Conservation (phyloP, 2,797 vertebrate species). For the Danio aesculapii region DNA sequence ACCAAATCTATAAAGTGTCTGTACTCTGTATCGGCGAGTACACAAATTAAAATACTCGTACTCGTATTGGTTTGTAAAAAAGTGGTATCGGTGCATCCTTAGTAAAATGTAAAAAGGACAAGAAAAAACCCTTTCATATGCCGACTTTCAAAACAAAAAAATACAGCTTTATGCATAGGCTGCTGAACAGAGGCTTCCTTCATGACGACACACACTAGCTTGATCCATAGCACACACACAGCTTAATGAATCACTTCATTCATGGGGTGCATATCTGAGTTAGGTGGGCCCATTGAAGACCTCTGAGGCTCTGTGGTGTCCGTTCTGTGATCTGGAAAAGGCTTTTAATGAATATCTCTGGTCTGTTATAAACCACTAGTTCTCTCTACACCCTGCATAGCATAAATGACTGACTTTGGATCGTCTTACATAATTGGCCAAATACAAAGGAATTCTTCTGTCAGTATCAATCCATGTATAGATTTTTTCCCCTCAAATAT, state of each 20-base stretch:
- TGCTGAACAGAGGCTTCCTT: conserved; percentile 76
- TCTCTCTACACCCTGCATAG: not conserved
- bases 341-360: not conserved
- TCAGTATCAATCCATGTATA: not conserved
- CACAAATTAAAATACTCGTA: no score
- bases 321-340: conserved; percentile 38
- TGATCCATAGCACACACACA: conserved; percentile 33
- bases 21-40: no score
- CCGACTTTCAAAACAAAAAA: not conserved
- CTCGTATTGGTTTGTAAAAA: no score
- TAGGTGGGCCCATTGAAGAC: conserved; percentile 45
- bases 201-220: conserved; percentile 59
- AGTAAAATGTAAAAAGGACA: no score
- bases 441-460: not conserved
- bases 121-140: not conserved
- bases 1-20: no score
- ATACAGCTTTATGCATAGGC: conserved; percentile 12
- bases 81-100: no score
- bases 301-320: not conserved
- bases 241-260: conserved; percentile 56
- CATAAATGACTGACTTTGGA: not conserved
- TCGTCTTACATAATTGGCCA: not conserved
- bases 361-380: not conserved
- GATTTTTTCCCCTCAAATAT: no score
- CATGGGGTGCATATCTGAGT: conserved; percentile 58